These are phyloP conservation scores for Buathra laborator DNA, from an alignment of 2,888 invertebrate species.

Conservation along the genomic window DNA sequence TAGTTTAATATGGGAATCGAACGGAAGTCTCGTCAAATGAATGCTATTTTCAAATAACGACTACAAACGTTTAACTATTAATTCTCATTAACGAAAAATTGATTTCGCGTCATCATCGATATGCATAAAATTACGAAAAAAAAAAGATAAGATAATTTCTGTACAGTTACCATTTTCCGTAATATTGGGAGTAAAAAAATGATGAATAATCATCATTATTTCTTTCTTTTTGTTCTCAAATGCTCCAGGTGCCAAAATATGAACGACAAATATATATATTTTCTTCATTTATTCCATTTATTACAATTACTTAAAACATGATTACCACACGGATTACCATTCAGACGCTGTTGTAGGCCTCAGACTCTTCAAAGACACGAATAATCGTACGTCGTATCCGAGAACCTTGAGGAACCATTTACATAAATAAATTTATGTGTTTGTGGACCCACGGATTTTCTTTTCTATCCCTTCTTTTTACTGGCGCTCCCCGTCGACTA, in stretches of 20 bases:
- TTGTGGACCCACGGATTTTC: constrained; percentile 18
- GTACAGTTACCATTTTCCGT: too few species aligned
- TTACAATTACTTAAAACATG: constrained; percentile 13
- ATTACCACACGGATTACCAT: constrained; percentile 2
- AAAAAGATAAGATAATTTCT: too few species aligned
- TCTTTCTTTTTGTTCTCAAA: not conserved
- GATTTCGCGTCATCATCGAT: too few species aligned
- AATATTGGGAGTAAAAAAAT: too few species aligned
- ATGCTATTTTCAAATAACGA: too few species aligned
- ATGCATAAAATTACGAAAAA: too few species aligned
- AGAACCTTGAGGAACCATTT: not conserved
- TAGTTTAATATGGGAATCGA: too few species aligned
- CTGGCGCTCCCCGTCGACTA: constrained; percentile 11
- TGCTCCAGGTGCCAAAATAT: not conserved
- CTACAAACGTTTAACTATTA: too few species aligned
- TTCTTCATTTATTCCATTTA: constrained; percentile 11
- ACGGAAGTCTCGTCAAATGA: too few species aligned
- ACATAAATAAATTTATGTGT: constrained; percentile 5
- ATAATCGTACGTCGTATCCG: too few species aligned
- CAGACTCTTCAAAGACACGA: not conserved
- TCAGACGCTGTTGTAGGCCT: constrained; percentile 8
- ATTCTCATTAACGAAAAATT: too few species aligned
- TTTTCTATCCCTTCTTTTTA: not conserved
- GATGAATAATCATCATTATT: not conserved
- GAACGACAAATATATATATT: not conserved